Conservation (phyloP, 2,888 invertebrate species). For the Drosophila sordidula region DNA sequence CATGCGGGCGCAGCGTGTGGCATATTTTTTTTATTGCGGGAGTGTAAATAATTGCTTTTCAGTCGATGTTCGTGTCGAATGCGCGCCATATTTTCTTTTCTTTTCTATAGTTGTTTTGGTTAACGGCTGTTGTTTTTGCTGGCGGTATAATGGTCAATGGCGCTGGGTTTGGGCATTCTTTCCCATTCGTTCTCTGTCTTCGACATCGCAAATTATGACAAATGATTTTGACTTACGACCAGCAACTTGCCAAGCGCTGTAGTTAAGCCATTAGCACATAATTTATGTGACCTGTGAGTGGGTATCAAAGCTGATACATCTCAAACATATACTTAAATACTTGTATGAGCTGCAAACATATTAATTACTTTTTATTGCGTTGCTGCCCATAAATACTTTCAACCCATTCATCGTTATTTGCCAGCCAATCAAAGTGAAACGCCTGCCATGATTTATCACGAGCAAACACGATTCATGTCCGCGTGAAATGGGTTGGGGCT, state of each 20-base stretch:
- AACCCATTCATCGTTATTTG: conserved; percentile 2
- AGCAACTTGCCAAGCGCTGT: conserved; percentile 35
- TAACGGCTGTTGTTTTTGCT: conserved; percentile 39
- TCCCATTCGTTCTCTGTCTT: not conserved
- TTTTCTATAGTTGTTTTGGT: conserved; percentile 28
- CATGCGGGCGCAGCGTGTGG: conserved; percentile 21
- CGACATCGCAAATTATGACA: conserved; percentile 64
- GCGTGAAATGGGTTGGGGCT: conserved; percentile 2
- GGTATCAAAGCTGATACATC: not conserved
- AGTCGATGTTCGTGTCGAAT: conserved; percentile 73
- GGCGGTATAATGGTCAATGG: conserved; percentile 53
- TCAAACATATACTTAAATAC: not conserved
- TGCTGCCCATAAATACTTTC: conserved; percentile 11
- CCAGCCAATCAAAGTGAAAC: conserved; percentile 28
- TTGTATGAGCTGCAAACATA: conserved; percentile 3
- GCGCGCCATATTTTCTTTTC: conserved; percentile 36
- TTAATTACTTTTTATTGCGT: conserved; percentile 28
- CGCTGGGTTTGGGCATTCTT: conserved; percentile 32
- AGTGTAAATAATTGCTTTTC: conserved; percentile 80
- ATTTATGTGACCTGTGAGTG: conserved; percentile 40
- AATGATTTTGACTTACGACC: conserved; percentile 63
- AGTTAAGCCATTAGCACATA: conserved; percentile 35
- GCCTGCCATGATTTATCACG: conserved; percentile 7
- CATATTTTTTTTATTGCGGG: conserved; percentile 76
- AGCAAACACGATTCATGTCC: conserved; percentile 17